phyloP scores from a whole-genome alignment of 2,888 invertebrate species.

The Meiosimyza platycephala region DNA sequence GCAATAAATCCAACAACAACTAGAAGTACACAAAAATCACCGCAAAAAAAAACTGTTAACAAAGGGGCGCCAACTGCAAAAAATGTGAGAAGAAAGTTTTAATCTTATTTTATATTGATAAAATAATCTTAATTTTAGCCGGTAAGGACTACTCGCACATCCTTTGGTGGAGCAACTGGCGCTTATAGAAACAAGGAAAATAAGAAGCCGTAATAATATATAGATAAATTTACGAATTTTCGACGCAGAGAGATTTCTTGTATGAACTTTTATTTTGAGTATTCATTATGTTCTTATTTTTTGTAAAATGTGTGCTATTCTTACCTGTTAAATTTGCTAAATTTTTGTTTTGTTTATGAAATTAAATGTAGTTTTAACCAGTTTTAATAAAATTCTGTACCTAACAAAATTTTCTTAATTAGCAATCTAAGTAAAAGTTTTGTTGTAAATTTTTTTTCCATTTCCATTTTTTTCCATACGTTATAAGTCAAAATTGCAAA shows the following conservation, averaged over 20 bases:
- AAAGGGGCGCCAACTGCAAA: slow-evolving; percentile 29
- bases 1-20: slow-evolving; percentile 5
- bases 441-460: too few species aligned
- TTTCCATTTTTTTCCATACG: too few species aligned
- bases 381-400: too few species aligned
- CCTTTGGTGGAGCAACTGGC: slow-evolving; percentile 34
- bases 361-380: too few species aligned
- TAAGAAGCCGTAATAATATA: slow-evolving; percentile 41
- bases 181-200: slow-evolving; percentile 46
- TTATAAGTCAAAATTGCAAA: too few species aligned
- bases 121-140: background rate
- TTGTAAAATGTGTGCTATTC: background rate
- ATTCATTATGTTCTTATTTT: background rate
- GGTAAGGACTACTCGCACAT: slow-evolving; percentile 37
- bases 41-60: slow-evolving; percentile 30
- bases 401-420: too few species aligned
- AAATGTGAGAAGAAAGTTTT: slow-evolving; percentile 31
- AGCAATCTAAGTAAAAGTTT: too few species aligned
- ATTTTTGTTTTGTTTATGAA: too few species aligned
- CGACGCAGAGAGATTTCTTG: background rate
- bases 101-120: background rate
- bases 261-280: background rate
- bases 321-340: too few species aligned
- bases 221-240: slow-evolving; percentile 15
- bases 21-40: slow-evolving; percentile 32